These are phyloP conservation scores for Callinectes sapidus DNA, from an alignment of 2,888 invertebrate species.

Conservation along the genomic window DNA sequence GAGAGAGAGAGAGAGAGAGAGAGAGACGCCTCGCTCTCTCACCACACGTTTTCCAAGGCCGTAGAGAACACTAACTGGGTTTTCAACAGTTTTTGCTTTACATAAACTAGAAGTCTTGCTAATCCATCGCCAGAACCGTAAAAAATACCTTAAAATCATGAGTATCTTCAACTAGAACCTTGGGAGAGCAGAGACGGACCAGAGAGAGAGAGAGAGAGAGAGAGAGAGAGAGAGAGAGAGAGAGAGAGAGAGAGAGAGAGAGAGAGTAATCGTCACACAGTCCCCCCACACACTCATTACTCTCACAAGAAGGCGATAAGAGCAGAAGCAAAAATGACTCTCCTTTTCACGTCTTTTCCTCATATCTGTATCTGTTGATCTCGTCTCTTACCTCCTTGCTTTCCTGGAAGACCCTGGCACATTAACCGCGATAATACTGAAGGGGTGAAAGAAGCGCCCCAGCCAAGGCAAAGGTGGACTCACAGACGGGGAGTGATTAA, in stretches of 20 bases:
- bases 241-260: slow-evolving; percentile 18
- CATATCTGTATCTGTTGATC: neutral
- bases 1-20: slow-evolving; percentile 20
- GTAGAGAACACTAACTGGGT: too few species aligned
- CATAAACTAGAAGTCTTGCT: too few species aligned
- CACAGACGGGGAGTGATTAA: neutral
- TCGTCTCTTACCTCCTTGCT: neutral
- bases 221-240: slow-evolving; percentile 18
- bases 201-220: slow-evolving; percentile 23
- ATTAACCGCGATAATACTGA: neutral
- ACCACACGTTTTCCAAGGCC: too few species aligned
- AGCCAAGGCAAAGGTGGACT: too few species aligned
- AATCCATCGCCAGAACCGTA: too few species aligned
- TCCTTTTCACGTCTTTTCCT: neutral
- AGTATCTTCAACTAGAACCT: too few species aligned
- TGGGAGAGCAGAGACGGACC: too few species aligned
- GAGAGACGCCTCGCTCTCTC: too few species aligned
- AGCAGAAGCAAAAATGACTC: neutral
- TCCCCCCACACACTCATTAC: neutral
- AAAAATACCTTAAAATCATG: too few species aligned
- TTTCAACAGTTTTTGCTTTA: too few species aligned
- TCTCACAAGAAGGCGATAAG: neutral
- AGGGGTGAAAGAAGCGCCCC: neutral
- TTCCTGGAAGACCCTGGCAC: neutral
- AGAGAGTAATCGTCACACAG: neutral